These are phyloP conservation scores for Latheticus oryzae DNA, from an alignment of 2,888 invertebrate genomes.

Conservation along the genomic window DNA sequence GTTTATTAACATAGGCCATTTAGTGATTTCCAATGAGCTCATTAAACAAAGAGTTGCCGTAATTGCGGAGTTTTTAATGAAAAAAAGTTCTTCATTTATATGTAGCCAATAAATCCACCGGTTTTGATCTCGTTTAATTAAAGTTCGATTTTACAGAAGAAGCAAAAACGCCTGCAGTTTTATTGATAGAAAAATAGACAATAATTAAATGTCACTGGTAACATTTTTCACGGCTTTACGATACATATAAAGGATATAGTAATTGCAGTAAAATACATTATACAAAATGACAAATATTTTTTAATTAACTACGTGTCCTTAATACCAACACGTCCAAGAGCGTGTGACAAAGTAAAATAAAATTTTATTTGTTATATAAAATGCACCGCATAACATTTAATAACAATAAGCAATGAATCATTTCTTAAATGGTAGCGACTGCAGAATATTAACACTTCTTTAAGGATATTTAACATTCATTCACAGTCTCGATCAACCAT, in stretches of 20 bases:
- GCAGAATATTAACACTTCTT: conserved; percentile 55
- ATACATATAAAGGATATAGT: conserved; percentile 36
- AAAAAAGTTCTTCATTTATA: conserved; percentile 29
- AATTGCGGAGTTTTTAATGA: conserved; percentile 28
- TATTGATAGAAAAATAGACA: conserved; percentile 34
- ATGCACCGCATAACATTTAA: conserved; percentile 47
- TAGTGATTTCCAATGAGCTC: conserved; percentile 36
- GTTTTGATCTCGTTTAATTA: conserved; percentile 27
- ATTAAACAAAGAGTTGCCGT: conserved; percentile 35
- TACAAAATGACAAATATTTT: conserved; percentile 43
- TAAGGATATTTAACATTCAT: conserved; percentile 55
- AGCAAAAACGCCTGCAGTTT: conserved; percentile 11
- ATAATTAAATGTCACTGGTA: conserved; percentile 38
- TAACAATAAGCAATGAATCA: conserved; percentile 56
- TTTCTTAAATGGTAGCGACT: conserved; percentile 51
- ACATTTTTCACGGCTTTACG: conserved; percentile 17
- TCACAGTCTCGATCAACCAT: conserved; percentile 46
- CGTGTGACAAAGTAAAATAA: conserved; percentile 53
- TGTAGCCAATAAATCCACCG: conserved; percentile 32
- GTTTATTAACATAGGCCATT: conserved; percentile 32
- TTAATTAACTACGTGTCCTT: conserved; percentile 47
- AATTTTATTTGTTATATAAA: conserved; percentile 52
- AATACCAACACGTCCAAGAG: conserved; percentile 53
- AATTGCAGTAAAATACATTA: conserved; percentile 36
- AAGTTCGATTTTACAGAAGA: conserved; percentile 14